Evolutionary conservation across 2,888 invertebrate genomes (phyloP).

Genomic region (Patella ulyssiponensis): DNA sequence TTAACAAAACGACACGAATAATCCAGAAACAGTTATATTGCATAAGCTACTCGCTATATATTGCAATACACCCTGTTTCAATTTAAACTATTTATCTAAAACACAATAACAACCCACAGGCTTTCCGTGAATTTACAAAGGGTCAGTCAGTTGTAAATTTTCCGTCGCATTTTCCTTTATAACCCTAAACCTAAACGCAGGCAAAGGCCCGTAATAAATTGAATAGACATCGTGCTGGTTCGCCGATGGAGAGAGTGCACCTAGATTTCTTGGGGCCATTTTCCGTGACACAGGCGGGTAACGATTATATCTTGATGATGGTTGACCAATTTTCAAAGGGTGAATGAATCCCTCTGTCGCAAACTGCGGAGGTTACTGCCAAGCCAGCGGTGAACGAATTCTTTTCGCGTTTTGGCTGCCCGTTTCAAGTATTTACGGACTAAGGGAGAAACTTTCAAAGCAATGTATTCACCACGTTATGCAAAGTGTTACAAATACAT

Average conservation of each 20-base stretch:
- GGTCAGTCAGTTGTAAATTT: too few relatives aligned
- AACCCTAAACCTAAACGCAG: too few relatives aligned
- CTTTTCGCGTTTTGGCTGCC: conserved; percentile 36
- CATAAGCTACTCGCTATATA: too few relatives aligned
- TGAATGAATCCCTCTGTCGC: conserved; percentile 26
- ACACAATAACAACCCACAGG: too few relatives aligned
- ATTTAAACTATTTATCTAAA: too few relatives aligned
- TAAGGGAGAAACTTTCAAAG: conserved; percentile 30
- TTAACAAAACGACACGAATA: too few relatives aligned
- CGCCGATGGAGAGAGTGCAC: conserved; percentile 26
- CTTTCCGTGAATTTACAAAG: too few relatives aligned
- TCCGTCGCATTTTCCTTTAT: too few relatives aligned
- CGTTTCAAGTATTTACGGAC: conserved; percentile 34
- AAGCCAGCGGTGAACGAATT: conserved; percentile 16
- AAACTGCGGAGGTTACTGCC: conserved; percentile 27
- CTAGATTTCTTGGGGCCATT: conserved; percentile 26
- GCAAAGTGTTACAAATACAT: conserved; percentile 28
- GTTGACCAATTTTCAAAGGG: conserved; percentile 19
- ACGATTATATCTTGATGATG: conserved; percentile 23
- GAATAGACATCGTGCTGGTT: conserved; percentile 11
- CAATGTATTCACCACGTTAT: conserved; percentile 24
- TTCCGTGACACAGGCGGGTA: neutral
- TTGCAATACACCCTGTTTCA: too few relatives aligned
- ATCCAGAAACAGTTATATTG: too few relatives aligned
- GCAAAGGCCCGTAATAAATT: too few relatives aligned